A percentile compares a stretch with the other conserved stretches of the same genome.
Evolutionary conservation across 2,113 vertebrate species (phyloP).

Genomic region (Centrocercus urophasianus): DNA sequence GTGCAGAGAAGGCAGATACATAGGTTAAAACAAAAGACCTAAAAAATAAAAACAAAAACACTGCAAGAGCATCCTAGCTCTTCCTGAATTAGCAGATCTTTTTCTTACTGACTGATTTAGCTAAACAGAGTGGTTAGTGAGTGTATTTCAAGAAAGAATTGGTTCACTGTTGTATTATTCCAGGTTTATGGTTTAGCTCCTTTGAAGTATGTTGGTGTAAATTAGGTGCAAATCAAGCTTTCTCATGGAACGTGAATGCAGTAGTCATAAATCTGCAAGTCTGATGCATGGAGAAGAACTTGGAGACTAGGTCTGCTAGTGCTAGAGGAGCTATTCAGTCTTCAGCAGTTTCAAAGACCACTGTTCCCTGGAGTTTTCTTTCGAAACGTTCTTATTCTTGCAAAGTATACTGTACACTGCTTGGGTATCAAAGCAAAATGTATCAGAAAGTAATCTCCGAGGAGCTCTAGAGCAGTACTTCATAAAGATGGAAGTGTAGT

Average conservation of each 20-base stretch:
- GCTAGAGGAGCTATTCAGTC: neutral
- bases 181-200: neutral
- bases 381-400: neutral
- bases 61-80: neutral
- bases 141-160: neutral
- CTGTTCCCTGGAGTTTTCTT: neutral
- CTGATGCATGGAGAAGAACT: neutral
- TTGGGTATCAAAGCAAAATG: neutral
- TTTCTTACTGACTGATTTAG: neutral
- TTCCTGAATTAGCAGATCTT: neutral
- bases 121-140: neutral
- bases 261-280: slow-evolving; percentile 18
- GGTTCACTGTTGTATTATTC: neutral
- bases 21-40: neutral
- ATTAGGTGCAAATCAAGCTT: neutral
- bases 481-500: neutral
- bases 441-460: neutral
- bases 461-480: slow-evolving; percentile 19
- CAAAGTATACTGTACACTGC: neutral
- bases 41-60: neutral
- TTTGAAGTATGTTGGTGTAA: neutral
- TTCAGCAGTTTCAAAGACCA: slow-evolving; percentile 16
- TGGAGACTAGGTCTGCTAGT: neutral
- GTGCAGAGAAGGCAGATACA: neutral
- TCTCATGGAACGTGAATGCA: neutral